Base-by-base conservation (phyloP, 2,797 vertebrate genomes). In the Gastrophryne carolinensis region DNA sequence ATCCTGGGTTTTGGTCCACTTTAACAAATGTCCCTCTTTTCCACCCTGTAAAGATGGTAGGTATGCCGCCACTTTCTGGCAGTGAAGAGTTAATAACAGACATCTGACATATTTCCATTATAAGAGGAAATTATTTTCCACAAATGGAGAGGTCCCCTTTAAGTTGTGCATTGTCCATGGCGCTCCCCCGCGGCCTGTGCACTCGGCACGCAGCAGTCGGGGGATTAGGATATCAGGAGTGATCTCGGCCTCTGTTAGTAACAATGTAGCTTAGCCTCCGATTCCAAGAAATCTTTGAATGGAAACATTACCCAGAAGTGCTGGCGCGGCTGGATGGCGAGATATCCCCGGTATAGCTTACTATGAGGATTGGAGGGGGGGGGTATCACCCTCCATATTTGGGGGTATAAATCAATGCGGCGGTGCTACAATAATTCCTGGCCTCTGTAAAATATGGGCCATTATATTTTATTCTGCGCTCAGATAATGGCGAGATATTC, bases 261-360 rank as follows among this genome's bases (percentile, higher is more conserved):
- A 67, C 49, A 17, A 15, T 35, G 9, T 9, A n/a, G 15, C 30
- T 67, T 67, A 67, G 49, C 19, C 12, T 67, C 49, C 1, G 32
- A 35, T 67, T 67, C 64, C 49, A 67, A 11, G 64, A 54, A 67
- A 35, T 67, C 39, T 32, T 35, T 32, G 19, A 67, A 53, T 67
- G 44, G 13, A 27, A 23, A 54, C 26, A 54, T 24, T 66, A 9
- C 47, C 32, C 17, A 29, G 52, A 54, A 54, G 26, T 12, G 29
- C 62, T 50, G 15, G 21, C 27, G 13, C 24, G 3, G 44, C 19
- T 15, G 15, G 47, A 53, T 11, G 13, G 21, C 4, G 21, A 13
- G 23, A 54, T 37, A 57, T 57, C n/a, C 53, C 10, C 1, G 35
- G 66, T 30, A 4, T 26, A 6, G 13, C n/a, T 17, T 30, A 35